Evolutionary conservation across 2,888 invertebrate genomes (phyloP).

Genomic region (Idaea aversata): DNA sequence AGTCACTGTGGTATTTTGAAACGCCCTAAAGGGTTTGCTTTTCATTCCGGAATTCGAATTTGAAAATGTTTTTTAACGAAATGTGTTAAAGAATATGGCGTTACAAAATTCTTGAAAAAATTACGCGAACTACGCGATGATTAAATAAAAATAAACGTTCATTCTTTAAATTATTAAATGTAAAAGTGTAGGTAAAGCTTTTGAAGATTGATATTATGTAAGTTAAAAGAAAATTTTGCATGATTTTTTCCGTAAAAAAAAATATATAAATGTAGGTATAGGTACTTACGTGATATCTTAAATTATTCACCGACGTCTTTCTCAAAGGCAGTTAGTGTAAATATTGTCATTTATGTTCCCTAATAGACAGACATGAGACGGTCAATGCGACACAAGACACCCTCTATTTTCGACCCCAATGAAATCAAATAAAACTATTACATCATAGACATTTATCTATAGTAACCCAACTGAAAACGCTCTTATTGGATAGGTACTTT

Average conservation of each 20-base stretch:
- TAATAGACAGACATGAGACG: constrained; percentile 64
- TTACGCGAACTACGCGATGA: not conserved
- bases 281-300: constrained; percentile 10
- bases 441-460: constrained; percentile 42
- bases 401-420: constrained; percentile 51
- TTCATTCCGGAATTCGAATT: not conserved
- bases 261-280: too few relatives aligned
- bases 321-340: constrained; percentile 48
- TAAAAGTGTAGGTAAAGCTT: not conserved
- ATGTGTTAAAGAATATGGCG: not conserved
- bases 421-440: constrained; percentile 68
- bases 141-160: not conserved
- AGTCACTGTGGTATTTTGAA: not conserved
- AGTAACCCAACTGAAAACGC: constrained; percentile 36
- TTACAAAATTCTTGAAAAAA: not conserved
- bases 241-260: too few relatives aligned
- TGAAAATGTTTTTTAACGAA: constrained; percentile 2
- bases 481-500: not conserved
- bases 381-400: constrained; percentile 62
- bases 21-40: not conserved
- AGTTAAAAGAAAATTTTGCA: too few relatives aligned
- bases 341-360: constrained; percentile 54
- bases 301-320: constrained; percentile 46
- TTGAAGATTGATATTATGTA: not conserved
- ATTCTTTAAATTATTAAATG: not conserved